Conservation (phyloP, 2,113 vertebrate species). For the Echinops telfairi region DNA sequence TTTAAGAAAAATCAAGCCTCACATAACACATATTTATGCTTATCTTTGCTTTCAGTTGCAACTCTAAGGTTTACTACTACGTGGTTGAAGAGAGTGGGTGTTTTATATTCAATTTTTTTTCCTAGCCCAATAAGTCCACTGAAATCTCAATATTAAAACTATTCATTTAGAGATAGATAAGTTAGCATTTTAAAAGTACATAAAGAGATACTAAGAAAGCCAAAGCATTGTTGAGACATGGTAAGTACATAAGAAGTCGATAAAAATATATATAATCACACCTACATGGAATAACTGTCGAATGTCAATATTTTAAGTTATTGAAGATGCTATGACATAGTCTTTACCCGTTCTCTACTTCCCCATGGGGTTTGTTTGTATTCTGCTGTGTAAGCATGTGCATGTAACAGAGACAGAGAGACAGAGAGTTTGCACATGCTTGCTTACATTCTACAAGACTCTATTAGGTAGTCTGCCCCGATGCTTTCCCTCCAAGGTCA, state of each 20-base stretch:
- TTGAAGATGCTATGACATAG: not conserved
- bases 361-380: not conserved
- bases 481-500: constrained; percentile 50
- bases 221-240: constrained; percentile 19
- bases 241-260: not conserved
- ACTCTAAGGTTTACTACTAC: not conserved
- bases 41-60: constrained; percentile 43
- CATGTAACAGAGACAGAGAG: fast-evolving
- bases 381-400: not conserved
- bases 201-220: not conserved
- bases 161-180: constrained; percentile 17
- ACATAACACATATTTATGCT: not conserved
- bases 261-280: constrained; percentile 18
- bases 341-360: constrained; percentile 24
- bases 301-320: constrained; percentile 21
- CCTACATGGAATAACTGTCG: constrained; percentile 14
- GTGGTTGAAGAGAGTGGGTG: constrained; percentile 14
- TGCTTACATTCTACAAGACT: not conserved
- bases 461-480: not conserved
- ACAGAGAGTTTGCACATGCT: not conserved
- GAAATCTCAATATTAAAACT: constrained; percentile 56
- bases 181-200: constrained; percentile 40
- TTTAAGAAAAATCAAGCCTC: constrained; percentile 40
- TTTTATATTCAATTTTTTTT: constrained; percentile 41
- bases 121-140: constrained; percentile 43